phyloP scores from a whole-genome alignment of 1,140 invertebrate species.

The Saccostrea glomerata region DNA sequence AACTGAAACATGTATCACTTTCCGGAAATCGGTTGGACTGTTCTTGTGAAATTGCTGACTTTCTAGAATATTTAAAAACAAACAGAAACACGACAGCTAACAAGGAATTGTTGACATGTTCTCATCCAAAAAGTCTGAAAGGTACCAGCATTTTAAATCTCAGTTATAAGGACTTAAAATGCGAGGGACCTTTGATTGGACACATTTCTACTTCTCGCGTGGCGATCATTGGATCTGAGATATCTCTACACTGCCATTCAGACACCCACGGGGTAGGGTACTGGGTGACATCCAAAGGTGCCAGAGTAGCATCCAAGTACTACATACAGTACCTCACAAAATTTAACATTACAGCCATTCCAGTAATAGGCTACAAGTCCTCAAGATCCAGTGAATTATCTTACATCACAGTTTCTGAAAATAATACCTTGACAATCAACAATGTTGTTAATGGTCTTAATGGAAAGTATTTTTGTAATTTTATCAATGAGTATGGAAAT shows the following conservation, averaged over 20 bases:
- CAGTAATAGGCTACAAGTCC: not conserved
- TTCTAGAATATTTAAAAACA: conserved; percentile 40
- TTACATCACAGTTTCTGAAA: not conserved
- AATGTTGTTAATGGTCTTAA: conserved; percentile 66
- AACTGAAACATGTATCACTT: conserved; percentile 59
- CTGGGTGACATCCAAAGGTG: conserved; percentile 72
- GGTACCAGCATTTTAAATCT: not conserved
- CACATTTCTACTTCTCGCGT: conserved; percentile 37
- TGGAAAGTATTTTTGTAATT: conserved; percentile 68
- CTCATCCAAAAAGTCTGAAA: conserved; percentile 39
- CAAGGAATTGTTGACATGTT: conserved; percentile 56
- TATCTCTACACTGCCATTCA: conserved; percentile 12
- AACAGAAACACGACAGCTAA: conserved; percentile 41
- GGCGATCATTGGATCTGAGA: conserved; percentile 42
- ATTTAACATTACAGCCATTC: conserved; percentile 49
- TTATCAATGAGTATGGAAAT: conserved; percentile 64
- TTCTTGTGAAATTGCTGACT: conserved; percentile 63
- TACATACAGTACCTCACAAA: conserved; percentile 30
- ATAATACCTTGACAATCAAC: conserved; percentile 59
- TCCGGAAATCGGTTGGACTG: conserved; percentile 71
- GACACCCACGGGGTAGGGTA: conserved; percentile 62
- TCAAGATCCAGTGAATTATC: not conserved
- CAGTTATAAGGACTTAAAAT: conserved; percentile 46
- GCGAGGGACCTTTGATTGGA: conserved; percentile 59
- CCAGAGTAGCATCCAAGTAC: conserved; percentile 59